phyloP scores from a whole-genome alignment of 92 coral and sea anemone genomes.

The Plumapathes pennacea region DNA sequence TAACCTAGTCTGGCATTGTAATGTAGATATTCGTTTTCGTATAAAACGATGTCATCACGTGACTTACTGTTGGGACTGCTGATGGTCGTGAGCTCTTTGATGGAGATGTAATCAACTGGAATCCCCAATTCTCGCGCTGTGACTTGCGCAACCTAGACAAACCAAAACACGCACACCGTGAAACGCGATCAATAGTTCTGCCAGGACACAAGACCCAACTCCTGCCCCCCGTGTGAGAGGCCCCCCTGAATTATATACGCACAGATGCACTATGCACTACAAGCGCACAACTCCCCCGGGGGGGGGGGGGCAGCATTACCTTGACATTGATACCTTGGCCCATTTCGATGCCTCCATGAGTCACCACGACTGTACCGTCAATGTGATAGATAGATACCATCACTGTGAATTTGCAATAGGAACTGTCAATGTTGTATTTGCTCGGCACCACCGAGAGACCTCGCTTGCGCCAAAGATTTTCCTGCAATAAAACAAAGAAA shows the following conservation, averaged over 20 bases:
- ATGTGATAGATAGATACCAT: conserved; percentile 41
- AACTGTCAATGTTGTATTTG: conserved; percentile 23
- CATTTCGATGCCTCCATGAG: conserved; percentile 61
- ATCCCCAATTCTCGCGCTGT: conserved; percentile 47
- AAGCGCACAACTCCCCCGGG: too few species aligned
- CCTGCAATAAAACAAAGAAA: conserved; percentile 8
- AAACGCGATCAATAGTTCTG: not conserved
- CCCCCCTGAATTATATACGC: too few species aligned
- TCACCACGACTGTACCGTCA: conserved; percentile 57
- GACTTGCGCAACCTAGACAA: conserved; percentile 47
- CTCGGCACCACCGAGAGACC: conserved; percentile 47
- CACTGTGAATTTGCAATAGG: conserved; percentile 12
- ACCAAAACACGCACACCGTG: not conserved
- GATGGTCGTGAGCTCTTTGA: conserved; percentile 32
- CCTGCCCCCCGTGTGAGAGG: not conserved
- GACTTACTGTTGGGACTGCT: conserved; percentile 40
- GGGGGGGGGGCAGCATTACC: conserved; percentile 23
- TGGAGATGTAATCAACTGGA: conserved; percentile 35
- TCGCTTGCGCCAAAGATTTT: conserved; percentile 63
- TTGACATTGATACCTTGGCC: conserved; percentile 66
- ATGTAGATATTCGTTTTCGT: too few species aligned
- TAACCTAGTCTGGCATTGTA: too few species aligned
- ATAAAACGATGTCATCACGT: too few species aligned
- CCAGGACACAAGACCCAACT: not conserved
- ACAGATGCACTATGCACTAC: too few species aligned